Percentiles rank a stretch among this genome's conserved stretches.
These are phyloP conservation scores for Herpailurus yagouaroundi DNA, from an alignment of 2,113 vertebrate genomes.

Conservation along the genomic window DNA sequence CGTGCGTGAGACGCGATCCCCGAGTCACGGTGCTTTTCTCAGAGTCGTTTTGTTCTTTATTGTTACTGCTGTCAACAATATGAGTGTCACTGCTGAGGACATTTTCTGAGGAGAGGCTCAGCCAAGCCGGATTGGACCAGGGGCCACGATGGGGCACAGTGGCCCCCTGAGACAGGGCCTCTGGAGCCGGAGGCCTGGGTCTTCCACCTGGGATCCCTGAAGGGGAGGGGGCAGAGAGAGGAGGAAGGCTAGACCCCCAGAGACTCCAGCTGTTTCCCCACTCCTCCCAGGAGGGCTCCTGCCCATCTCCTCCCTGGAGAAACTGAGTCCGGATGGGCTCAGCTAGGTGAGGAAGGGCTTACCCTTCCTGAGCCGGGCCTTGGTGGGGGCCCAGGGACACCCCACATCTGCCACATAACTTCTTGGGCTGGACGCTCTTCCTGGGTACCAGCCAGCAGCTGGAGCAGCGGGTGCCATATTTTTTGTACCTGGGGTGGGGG, in stretches of 20 bases:
- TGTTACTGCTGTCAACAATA: neutral
- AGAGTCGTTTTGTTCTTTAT: slow-evolving; percentile 48
- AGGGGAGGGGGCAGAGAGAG: neutral
- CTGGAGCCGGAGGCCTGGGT: neutral
- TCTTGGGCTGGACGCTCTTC: slow-evolving; percentile 89
- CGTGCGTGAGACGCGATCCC: neutral
- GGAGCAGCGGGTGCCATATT: slow-evolving; percentile 91
- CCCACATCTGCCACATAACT: slow-evolving; percentile 89
- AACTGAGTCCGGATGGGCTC: slow-evolving; percentile 5
- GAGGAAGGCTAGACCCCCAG: neutral
- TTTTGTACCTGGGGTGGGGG: slow-evolving; percentile 90
- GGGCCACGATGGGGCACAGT: neutral
- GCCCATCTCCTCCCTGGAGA: neutral
- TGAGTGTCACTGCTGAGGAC: neutral
- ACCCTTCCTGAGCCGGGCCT: slow-evolving; percentile 36
- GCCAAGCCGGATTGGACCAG: neutral
- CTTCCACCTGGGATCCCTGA: neutral
- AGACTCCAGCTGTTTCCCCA: neutral
- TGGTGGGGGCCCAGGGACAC: slow-evolving; percentile 62
- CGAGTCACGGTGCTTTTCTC: neutral
- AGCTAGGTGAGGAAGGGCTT: slow-evolving; percentile 7
- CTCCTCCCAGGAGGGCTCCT: neutral
- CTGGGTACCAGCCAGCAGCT: slow-evolving; percentile 93
- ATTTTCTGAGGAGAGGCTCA: neutral
- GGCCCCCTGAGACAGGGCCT: neutral